Evolutionary conservation across 2,888 invertebrate genomes (phyloP).

Genomic region (Mimachlamys varia): DNA sequence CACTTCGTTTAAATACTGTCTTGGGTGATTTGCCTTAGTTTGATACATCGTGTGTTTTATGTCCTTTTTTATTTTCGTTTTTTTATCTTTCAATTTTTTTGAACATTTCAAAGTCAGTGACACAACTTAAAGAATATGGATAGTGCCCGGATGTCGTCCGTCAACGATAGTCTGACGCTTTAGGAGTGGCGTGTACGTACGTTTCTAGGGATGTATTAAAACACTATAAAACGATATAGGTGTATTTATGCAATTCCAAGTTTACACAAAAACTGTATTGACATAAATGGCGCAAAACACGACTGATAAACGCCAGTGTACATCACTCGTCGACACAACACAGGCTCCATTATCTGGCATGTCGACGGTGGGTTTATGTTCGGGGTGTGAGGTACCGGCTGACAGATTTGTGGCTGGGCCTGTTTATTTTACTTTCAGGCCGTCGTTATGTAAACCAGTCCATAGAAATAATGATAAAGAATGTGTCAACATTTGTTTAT

Average conservation of each 20-base stretch:
- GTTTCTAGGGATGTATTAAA: background rate
- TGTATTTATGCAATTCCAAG: background rate
- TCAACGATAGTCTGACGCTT: background rate
- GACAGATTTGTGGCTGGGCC: constrained; percentile 1
- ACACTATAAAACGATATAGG: background rate
- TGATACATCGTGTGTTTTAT: too few relatives aligned
- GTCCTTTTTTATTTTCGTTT: too few relatives aligned
- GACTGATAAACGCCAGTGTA: background rate
- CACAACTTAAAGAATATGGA: too few relatives aligned
- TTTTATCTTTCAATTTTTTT: too few relatives aligned
- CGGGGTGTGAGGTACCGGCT: background rate
- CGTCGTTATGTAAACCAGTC: background rate
- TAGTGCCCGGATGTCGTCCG: background rate
- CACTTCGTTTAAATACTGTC: too few relatives aligned
- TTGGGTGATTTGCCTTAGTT: too few relatives aligned
- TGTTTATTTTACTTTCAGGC: constrained; percentile 20
- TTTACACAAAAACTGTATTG: background rate
- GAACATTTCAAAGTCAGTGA: too few relatives aligned
- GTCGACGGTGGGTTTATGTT: background rate
- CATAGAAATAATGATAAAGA: background rate
- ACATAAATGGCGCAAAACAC: constrained; percentile 16
- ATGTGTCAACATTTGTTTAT: constrained; percentile 20
- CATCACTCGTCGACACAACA: background rate
- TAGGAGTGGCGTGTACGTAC: background rate
- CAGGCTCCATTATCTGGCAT: background rate